A percentile compares a stretch with the other conserved stretches of the same genome.
Conservation (phyloP, 2,888 invertebrate genomes). For the Heliconius ethilla region DNA sequence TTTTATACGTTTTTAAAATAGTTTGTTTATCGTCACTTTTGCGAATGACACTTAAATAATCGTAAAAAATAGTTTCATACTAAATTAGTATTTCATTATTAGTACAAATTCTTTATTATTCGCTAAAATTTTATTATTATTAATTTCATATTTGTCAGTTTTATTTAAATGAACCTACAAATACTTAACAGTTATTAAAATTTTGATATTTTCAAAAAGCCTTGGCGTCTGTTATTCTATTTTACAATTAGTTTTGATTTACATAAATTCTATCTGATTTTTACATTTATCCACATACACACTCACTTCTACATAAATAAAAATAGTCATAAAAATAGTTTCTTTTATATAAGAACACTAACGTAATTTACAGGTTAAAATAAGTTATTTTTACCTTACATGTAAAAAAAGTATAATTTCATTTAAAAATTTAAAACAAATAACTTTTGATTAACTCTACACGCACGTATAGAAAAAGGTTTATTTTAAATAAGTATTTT, state of each 20-base stretch:
- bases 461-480: conserved; percentile 32
- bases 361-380: background rate
- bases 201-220: background rate
- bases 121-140: background rate
- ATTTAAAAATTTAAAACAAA: conserved; percentile 31
- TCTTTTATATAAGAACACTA: too few species aligned
- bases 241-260: background rate
- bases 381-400: background rate
- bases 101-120: background rate
- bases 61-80: too few species aligned
- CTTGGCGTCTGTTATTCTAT: background rate
- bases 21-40: too few species aligned
- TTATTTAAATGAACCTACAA: background rate
- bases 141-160: background rate
- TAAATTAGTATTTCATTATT: too few species aligned
- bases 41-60: too few species aligned
- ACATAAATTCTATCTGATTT: background rate
- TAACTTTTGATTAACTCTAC: conserved; percentile 31
- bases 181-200: background rate
- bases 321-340: too few species aligned
- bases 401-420: background rate
- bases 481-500: conserved; percentile 33
- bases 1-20: too few species aligned
- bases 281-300: background rate
- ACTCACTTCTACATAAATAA: too few species aligned